These are phyloP conservation scores for Anguilla rostrata DNA, from an alignment of 2,113 vertebrate species.

Conservation along the genomic window DNA sequence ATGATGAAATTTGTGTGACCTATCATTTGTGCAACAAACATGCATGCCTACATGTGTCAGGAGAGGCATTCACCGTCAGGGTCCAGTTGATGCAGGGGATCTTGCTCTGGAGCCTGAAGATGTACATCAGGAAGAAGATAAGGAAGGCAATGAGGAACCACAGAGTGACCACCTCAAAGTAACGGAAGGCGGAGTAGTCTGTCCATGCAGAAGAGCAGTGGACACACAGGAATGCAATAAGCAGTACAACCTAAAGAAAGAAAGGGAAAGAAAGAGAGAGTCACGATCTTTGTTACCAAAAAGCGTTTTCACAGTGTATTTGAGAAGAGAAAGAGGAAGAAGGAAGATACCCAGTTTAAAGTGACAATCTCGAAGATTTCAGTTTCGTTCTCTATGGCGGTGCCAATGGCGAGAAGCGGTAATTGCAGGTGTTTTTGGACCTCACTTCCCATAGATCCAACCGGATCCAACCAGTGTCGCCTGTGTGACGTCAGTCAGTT, in stretches of 20 bases:
- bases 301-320: too few species aligned
- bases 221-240: conserved; percentile 84
- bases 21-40: background rate
- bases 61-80: conserved; percentile 74
- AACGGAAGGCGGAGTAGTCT: conserved; percentile 72
- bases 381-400: too few species aligned
- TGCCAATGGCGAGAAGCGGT: too few species aligned
- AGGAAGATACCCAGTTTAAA: too few species aligned
- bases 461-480: too few species aligned
- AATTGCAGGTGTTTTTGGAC: too few species aligned
- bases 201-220: conserved; percentile 57
- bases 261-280: too few species aligned
- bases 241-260: conserved; percentile 73
- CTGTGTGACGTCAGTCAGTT: too few species aligned
- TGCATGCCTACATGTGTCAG: background rate
- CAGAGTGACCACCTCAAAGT: conserved; percentile 84
- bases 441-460: too few species aligned
- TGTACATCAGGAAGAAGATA: conserved; percentile 82
- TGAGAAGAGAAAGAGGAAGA: too few species aligned
- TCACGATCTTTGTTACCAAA: too few species aligned
- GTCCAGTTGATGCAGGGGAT: conserved; percentile 92
- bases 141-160: conserved; percentile 86
- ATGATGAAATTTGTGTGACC: background rate
- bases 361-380: too few species aligned
- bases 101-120: conserved; percentile 78